phyloP scores from a whole-genome alignment of 2,888 invertebrate species.

The Mimas tiliae region DNA sequence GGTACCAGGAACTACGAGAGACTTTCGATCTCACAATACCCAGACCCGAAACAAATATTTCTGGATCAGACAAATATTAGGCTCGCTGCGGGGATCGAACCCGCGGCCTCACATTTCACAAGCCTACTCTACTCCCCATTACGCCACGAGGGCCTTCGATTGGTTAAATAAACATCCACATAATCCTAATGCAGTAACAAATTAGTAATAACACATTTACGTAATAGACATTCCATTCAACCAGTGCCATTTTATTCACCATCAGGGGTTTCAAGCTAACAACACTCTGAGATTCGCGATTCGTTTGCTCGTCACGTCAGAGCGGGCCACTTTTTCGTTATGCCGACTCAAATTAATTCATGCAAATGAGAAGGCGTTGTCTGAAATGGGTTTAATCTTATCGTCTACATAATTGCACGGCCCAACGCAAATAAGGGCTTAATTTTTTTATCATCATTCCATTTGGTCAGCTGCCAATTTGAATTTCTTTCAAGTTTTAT shows the following conservation, averaged over 20 bases:
- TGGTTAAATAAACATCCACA: not conserved
- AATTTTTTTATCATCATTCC: constrained; percentile 51
- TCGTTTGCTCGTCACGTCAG: constrained; percentile 61
- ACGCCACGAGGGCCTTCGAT: too few species aligned
- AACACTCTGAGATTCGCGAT: constrained; percentile 46
- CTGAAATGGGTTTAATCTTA: constrained; percentile 70
- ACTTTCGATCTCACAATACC: too few species aligned
- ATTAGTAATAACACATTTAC: constrained; percentile 6
- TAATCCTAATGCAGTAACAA: not conserved
- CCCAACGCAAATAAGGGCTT: constrained; percentile 53
- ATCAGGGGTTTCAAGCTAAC: constrained; percentile 15
- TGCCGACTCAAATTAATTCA: constrained; percentile 69
- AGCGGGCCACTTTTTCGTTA: constrained; percentile 54
- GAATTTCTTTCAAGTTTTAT: constrained; percentile 21
- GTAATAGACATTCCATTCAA: constrained; percentile 20
- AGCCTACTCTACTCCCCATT: too few species aligned
- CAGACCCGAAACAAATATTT: too few species aligned
- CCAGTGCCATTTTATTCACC: constrained; percentile 24
- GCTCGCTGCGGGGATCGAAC: too few species aligned
- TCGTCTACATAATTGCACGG: constrained; percentile 64
- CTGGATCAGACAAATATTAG: too few species aligned
- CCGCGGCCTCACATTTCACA: too few species aligned
- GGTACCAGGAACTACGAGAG: too few species aligned
- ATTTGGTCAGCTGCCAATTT: constrained; percentile 28
- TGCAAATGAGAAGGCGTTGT: constrained; percentile 66